Percentiles rank a stretch among this genome's conserved stretches.
phyloP scores from a whole-genome alignment of 2,888 invertebrate genomes.

The Boloria selene region DNA sequence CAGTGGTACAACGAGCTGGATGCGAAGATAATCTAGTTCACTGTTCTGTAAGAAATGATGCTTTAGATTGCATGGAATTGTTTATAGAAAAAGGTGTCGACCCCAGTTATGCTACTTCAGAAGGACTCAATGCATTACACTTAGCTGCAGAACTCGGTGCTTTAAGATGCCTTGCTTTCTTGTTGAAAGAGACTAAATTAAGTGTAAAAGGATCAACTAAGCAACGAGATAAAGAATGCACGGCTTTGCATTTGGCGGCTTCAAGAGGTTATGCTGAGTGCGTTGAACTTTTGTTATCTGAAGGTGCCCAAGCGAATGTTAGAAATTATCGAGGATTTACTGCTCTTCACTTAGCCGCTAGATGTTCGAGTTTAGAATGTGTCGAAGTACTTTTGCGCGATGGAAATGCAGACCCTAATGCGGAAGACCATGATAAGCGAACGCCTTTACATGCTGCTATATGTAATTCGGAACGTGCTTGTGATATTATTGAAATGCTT shows the following conservation, averaged over 20 bases:
- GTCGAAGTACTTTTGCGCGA: conserved; percentile 89
- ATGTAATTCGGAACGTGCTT: conserved; percentile 88
- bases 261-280: conserved; percentile 93
- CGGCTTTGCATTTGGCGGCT: conserved; percentile 92
- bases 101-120: conserved; percentile 87
- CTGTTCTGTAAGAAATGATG: conserved; percentile 91
- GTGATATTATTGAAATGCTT: conserved; percentile 89
- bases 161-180: conserved; percentile 86
- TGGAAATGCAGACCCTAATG: conserved; percentile 89
- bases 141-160: conserved; percentile 90
- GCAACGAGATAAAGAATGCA: conserved; percentile 88
- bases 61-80: conserved; percentile 88
- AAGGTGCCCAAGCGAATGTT: conserved; percentile 89
- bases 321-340: conserved; percentile 91
- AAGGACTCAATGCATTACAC: conserved; percentile 90
- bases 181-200: conserved; percentile 88
- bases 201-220: conserved; percentile 87
- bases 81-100: conserved; percentile 89
- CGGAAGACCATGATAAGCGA: conserved; percentile 90
- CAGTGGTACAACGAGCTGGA: conserved; percentile 85
- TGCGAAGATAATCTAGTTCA: conserved; percentile 91
- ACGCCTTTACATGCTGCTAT: conserved; percentile 92
- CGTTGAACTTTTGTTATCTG: conserved; percentile 87
- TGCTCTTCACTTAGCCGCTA: conserved; percentile 92
- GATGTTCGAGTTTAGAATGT: conserved; percentile 90